Base-by-base conservation (phyloP, 2,113 vertebrate genomes). In the Loxodonta africana region DNA sequence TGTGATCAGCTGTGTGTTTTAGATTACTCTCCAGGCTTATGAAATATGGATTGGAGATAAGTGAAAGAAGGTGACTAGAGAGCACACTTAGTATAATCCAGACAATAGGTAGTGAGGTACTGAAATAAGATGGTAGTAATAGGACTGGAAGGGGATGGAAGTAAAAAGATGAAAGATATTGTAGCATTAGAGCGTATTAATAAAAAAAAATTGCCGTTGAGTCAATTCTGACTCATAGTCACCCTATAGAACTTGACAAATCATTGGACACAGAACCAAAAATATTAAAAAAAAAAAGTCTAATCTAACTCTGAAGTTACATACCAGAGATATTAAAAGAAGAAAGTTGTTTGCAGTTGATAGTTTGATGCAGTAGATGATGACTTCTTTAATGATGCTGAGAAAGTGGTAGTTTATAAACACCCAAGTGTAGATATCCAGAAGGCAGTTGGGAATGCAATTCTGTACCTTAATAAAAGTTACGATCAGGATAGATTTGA, bases 401-500 rank as follows among this genome's bases (percentile, higher is more conserved):
- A 82, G n/a, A 93, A 51, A 65, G 12, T 48, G 21, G 44, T 67
- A 23, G 14, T 71, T 46, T 84, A 10, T 48, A 76, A 85, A 26
- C 26, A n/a, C 76, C 37, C 26, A 20, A 89, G 41, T 80, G 21
- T 67, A 80, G 51, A 73, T 78, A 85, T 57, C 53, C 30, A 63
- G 57, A n/a, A 69, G 9, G 83, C 11, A 73, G 26, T 23, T 77
- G 57, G 33, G 10, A 67, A 88, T 83, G 62, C 5, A 46, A 44
- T 30, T 93, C 74, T 78, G 67, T 53, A 88, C 6, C 26, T 90
- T 69, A 89, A 94, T 51, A 83, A 94, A 96, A 95, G 37, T 44
- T 91, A 53, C 41, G 37, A 33, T 53, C 26, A 25, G 10, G 23
- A 86, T 73, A 33, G 2, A 89, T 86, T 37, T 95, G 26, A 90